Base-by-base conservation (phyloP, 2,888 invertebrate genomes). In the Drosophila mayaguana region DNA sequence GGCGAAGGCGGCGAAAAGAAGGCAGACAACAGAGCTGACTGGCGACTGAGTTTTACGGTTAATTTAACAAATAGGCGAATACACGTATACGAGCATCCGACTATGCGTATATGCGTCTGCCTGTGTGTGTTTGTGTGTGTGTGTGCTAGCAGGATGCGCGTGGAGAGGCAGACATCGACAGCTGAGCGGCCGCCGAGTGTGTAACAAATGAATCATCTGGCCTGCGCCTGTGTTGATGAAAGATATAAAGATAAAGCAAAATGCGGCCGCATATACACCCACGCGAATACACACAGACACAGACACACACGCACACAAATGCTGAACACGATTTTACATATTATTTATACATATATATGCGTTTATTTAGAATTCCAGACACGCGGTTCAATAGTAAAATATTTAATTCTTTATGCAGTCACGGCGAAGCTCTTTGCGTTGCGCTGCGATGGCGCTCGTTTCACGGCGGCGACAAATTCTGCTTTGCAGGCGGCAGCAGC, bases 41-140 rank as follows among this genome's bases (percentile, higher is more conserved):
- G 38, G 11, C 42, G 48, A 53, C 46, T 42, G 48, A 45, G 40
- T 64, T 76, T 71, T 75, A 75, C 68, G 86, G 78, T 75, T 83
- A 68, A 76, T 76, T 88, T 83, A 83, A 78, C 87, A 78, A 78
- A 88, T 78, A 71, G 89, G 72, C 67, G 63, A 82, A 65, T 75
- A 34, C 50, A 65, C 72, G 34, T 53, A 55, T 42, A 45, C 14
- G 16, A 38, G 38, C 57, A 57, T 38, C 46, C 46, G 25, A 36
- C 46, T 38, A 38, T 25, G 50, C 25, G 51, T 54, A 28, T 5
- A 25, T 20, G 1, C 22, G 53, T 11, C 28, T 8, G 28, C 2
- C 2, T 28, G 48, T 46, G 32, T 36, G n/a, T 28, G 48, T 38
- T 25, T 45, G 60, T 25, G 12, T n/a, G 34, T 63, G 28, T 56